phyloP scores from a whole-genome alignment of 2,888 invertebrate genomes.

The Cryptus viduatorius region DNA sequence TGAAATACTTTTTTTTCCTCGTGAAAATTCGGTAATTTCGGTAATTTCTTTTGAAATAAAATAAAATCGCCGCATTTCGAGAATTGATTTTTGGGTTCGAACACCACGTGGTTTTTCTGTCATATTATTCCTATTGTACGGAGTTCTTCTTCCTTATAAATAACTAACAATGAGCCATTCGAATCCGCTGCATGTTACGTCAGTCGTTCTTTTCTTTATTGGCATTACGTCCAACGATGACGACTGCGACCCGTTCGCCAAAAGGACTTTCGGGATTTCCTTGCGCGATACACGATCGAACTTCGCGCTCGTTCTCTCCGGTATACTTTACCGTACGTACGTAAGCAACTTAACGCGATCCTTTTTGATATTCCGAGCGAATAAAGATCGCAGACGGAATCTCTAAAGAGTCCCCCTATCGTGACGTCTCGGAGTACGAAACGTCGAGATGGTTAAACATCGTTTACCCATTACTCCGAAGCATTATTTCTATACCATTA shows the following conservation, averaged over 20 bases:
- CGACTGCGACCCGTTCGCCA: background rate
- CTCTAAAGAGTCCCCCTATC: conserved; percentile 30
- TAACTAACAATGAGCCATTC: background rate
- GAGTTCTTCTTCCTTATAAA: background rate
- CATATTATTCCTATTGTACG: background rate
- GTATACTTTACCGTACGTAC: background rate
- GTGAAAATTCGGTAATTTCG: too few relatives aligned
- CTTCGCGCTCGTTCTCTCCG: background rate
- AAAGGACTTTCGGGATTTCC: conserved; percentile 1
- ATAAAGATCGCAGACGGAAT: conserved; percentile 50
- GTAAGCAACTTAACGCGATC: background rate
- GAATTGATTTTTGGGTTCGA: background rate
- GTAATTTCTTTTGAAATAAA: background rate
- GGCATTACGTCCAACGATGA: background rate
- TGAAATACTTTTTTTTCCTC: too few relatives aligned
- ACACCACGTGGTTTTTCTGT: background rate
- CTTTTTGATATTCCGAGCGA: conserved; percentile 56
- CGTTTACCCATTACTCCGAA: background rate
- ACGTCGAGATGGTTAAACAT: conserved; percentile 3
- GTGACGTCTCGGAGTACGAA: conserved; percentile 14
- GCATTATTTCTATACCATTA: background rate
- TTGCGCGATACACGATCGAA: background rate
- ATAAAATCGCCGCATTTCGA: background rate
- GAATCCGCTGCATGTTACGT: background rate
- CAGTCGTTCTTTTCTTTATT: background rate